phyloP scores from a whole-genome alignment of 2,113 vertebrate genomes.

The Formicarius rufipectus region DNA sequence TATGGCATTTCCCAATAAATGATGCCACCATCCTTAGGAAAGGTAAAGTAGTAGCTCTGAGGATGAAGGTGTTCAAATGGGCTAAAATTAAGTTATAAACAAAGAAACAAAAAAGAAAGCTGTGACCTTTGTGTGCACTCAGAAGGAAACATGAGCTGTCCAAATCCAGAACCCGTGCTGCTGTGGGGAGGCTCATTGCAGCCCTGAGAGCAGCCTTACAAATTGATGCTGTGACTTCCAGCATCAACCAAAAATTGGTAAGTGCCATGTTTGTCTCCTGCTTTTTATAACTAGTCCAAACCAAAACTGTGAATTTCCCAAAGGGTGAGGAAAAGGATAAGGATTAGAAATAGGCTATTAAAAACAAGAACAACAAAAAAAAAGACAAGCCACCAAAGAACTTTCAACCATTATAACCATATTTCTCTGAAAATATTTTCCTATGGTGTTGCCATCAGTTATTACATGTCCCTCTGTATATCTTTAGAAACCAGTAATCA shows the following conservation, averaged over 20 bases:
- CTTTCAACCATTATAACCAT: neutral
- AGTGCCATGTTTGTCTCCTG: neutral
- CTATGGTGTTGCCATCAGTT: neutral
- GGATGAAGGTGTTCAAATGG: neutral
- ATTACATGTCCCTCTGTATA: neutral
- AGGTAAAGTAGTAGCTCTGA: neutral
- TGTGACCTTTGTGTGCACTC: neutral
- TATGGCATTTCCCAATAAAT: neutral
- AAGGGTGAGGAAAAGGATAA: neutral
- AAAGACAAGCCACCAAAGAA: neutral
- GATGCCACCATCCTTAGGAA: neutral
- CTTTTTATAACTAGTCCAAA: neutral
- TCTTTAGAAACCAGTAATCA: neutral
- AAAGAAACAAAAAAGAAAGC: no score
- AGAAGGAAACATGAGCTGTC: neutral
- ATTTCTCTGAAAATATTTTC: neutral
- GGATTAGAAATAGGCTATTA: neutral
- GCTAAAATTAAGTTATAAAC: neutral
- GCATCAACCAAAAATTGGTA: neutral
- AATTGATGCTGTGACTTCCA: neutral
- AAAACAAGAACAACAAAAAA: neutral
- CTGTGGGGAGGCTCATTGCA: neutral
- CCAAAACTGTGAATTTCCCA: neutral
- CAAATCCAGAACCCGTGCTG: neutral
- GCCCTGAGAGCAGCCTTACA: neutral